A percentile compares a stretch with the other conserved stretches of the same genome.
These are phyloP conservation scores for Coracopsis vasa DNA, from an alignment of 2,113 vertebrate genomes.

Conservation along the genomic window DNA sequence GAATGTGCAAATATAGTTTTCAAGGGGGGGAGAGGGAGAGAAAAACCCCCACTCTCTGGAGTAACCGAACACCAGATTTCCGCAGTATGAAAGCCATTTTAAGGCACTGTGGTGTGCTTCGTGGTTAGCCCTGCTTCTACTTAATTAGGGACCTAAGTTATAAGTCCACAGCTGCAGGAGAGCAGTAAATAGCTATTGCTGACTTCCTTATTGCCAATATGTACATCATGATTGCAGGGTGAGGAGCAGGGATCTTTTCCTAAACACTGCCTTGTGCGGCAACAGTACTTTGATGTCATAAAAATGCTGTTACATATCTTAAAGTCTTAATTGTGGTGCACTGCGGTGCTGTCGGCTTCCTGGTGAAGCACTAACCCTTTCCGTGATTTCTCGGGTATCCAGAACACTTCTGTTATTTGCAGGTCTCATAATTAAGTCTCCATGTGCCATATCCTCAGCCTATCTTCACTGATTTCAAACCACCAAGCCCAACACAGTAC, in stretches of 20 bases:
- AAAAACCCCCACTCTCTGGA: conserved; percentile 10
- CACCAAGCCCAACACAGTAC: not conserved
- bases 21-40: not conserved
- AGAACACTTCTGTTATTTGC: not conserved
- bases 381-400: not conserved
- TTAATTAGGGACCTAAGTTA: conserved; percentile 63
- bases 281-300: conserved; percentile 48
- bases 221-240: conserved; percentile 58
- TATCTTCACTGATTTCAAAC: not conserved
- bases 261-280: conserved; percentile 47
- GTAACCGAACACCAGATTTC: conserved; percentile 59
- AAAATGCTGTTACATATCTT: conserved; percentile 61
- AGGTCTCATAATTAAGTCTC: not conserved
- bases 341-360: conserved; percentile 28
- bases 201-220: conserved; percentile 67
- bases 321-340: conserved; percentile 59
- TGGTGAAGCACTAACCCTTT: conserved; percentile 32
- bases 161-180: conserved; percentile 64
- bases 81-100: conserved; percentile 58
- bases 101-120: conserved; percentile 49
- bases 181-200: conserved; percentile 65
- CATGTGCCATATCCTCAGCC: not conserved
- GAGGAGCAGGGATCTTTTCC: conserved; percentile 50
- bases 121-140: conserved; percentile 63
- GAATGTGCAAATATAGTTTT: conserved; percentile 47